Evolutionary conservation across 2,888 invertebrate genomes (phyloP).

Genomic region (Macrophya alboannulata): DNA sequence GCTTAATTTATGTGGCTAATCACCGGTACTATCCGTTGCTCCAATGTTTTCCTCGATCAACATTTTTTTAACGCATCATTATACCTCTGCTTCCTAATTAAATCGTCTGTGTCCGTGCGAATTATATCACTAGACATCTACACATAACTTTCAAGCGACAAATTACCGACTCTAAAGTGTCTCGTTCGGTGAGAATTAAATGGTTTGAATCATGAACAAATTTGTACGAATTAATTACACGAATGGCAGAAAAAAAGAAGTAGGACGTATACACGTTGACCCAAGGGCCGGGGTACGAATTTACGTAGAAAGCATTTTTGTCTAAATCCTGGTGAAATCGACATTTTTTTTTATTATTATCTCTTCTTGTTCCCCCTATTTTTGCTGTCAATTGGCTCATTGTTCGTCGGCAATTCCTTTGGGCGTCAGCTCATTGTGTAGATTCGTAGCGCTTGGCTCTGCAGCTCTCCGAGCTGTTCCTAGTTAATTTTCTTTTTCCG

Average conservation of each 20-base stretch:
- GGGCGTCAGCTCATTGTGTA: background rate
- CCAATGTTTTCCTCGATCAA: conserved; percentile 10
- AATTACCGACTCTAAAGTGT: background rate
- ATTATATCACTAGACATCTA: background rate
- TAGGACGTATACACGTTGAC: background rate
- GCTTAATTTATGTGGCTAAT: conserved; percentile 44
- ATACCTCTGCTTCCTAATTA: conserved; percentile 12
- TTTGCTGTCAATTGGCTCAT: conserved; percentile 21
- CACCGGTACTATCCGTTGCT: background rate
- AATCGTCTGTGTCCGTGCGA: background rate
- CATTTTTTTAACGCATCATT: conserved; percentile 25
- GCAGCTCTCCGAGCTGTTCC: no score
- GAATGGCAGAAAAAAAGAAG: conserved; percentile 16
- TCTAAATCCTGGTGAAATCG: conserved; percentile 42
- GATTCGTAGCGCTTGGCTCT: conserved; percentile 19
- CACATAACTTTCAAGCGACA: background rate
- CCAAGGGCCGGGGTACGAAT: conserved; percentile 7
- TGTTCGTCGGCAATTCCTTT: background rate
- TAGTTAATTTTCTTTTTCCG: conserved; percentile 40
- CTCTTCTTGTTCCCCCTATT: background rate
- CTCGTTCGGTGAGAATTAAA: background rate
- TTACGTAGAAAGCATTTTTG: conserved; percentile 32
- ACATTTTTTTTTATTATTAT: background rate
- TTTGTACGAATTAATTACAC: background rate
- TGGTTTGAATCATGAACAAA: conserved; percentile 3